Evolutionary conservation across 2,888 invertebrate species (phyloP).

Genomic region (Malacosoma neustria): DNA sequence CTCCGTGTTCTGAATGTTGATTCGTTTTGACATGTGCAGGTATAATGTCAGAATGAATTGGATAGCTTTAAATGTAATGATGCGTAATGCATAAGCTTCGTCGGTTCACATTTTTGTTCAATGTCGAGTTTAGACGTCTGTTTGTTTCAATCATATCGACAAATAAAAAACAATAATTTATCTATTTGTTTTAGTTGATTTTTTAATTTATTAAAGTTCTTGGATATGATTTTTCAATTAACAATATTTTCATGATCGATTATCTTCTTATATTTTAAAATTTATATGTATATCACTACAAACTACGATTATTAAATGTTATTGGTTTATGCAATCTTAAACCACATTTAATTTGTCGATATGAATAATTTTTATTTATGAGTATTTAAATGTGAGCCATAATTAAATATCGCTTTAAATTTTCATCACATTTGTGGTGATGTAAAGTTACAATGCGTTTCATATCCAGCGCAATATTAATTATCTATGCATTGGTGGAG

Average conservation of each 20-base stretch:
- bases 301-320: too few species aligned
- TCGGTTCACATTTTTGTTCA: slow-evolving; percentile 46
- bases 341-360: too few species aligned
- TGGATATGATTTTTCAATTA: too few species aligned
- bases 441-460: slow-evolving; percentile 35
- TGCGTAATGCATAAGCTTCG: slow-evolving; percentile 42
- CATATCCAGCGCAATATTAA: slow-evolving; percentile 68
- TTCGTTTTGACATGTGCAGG: slow-evolving; percentile 30
- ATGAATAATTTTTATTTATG: too few species aligned
- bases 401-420: slow-evolving; percentile 33
- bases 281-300: too few species aligned
- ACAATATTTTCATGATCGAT: too few species aligned
- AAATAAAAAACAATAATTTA: too few species aligned
- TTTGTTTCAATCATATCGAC: not conserved
- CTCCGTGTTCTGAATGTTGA: slow-evolving; percentile 49
- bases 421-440: slow-evolving; percentile 52
- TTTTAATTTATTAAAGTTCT: too few species aligned
- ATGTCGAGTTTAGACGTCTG: slow-evolving; percentile 4
- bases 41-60: slow-evolving; percentile 35
- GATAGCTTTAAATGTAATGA: slow-evolving; percentile 64
- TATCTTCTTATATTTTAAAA: too few species aligned
- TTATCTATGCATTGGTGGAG: slow-evolving; percentile 53
- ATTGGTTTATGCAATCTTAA: too few species aligned
- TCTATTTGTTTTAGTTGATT: too few species aligned
- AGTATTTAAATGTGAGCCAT: slow-evolving; percentile 38